Percentiles rank a stretch among this genome's conserved stretches.
Evolutionary conservation across 2,888 invertebrate species (phyloP).

Genomic region (Mongoloraphidia duomilia): DNA sequence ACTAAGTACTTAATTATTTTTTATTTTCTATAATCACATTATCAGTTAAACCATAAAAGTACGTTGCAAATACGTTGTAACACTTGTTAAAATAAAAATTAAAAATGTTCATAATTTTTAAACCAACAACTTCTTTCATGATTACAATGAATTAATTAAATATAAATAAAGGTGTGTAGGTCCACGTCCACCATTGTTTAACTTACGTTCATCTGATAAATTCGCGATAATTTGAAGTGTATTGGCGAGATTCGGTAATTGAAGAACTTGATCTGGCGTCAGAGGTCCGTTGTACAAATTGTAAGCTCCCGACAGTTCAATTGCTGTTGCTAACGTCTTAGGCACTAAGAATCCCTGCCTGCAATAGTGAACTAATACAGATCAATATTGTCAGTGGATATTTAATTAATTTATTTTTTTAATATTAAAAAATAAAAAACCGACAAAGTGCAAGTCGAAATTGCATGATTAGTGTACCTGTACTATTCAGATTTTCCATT

Average conservation of each 20-base stretch:
- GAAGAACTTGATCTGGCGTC: constrained; percentile 29
- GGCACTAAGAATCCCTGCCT: constrained; percentile 37
- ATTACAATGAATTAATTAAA: no score
- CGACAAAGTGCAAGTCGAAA: no score
- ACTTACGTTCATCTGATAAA: constrained; percentile 27
- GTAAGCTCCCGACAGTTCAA: constrained; percentile 26
- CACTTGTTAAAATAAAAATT: background rate
- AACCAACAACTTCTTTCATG: no score
- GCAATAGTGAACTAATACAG: constrained; percentile 9
- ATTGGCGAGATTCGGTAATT: constrained; percentile 34
- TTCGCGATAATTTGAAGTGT: constrained; percentile 38
- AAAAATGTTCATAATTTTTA: no score
- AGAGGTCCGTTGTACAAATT: constrained; percentile 30
- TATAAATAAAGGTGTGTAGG: no score
- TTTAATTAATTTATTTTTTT: no score
- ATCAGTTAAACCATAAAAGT: no score
- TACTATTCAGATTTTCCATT: background rate
- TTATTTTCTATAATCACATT: no score
- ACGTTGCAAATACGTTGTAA: background rate
- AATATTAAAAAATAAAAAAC: no score
- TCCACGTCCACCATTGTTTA: background rate
- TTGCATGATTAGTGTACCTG: no score
- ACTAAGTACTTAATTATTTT: no score
- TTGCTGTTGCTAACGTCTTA: constrained; percentile 31
- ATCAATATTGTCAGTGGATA: no score